Percentiles rank a stretch among this genome's conserved stretches.
phyloP scores from a whole-genome alignment of 1,140 invertebrate species.

The Bombyx mori region ASM3026992v2 NC_085124.1:9900001-9900500 shows the following conservation, averaged over 20 bases:
- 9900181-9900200: constrained; percentile 4
- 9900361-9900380: too few species aligned
- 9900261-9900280: constrained; percentile 50
- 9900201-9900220: constrained; percentile 17
- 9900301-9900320: constrained; percentile 23
- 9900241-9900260: constrained; percentile 25
- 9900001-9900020: too few species aligned
- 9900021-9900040: too few species aligned
- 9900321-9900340: constrained; percentile 23
- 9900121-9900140: constrained; percentile 1
- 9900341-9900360: constrained; percentile 8
- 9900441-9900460: constrained; percentile 18
- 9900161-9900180: background rate
- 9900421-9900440: constrained; percentile 1
- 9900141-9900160: background rate
- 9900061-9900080: too few species aligned
- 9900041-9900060: too few species aligned
- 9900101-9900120: background rate
- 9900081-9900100: background rate
- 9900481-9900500: constrained; percentile 2
- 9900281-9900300: constrained; percentile 41
- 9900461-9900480: constrained; percentile 13
- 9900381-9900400: too few species aligned
- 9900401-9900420: too few species aligned
- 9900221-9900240: constrained; percentile 13